These are phyloP conservation scores for Aviceda subcristata DNA, from an alignment of 2,113 vertebrate genomes.

Conservation along the genomic window DNA sequence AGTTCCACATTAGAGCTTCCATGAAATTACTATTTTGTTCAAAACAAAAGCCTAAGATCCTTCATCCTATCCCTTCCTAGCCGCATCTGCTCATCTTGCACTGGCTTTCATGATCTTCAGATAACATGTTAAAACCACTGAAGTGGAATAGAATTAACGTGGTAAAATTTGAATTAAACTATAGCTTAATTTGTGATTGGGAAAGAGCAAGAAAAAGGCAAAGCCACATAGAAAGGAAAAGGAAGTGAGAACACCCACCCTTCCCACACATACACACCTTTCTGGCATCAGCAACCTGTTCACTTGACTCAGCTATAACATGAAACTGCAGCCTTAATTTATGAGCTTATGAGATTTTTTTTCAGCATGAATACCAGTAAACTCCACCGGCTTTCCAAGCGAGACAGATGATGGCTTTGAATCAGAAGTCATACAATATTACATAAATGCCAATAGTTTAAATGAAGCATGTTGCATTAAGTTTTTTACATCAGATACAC, in stretches of 20 bases:
- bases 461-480: not conserved
- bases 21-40: not conserved
- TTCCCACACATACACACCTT: not conserved
- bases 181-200: not conserved
- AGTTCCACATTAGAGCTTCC: not conserved
- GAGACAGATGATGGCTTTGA: not conserved
- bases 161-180: not conserved
- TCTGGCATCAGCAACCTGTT: not conserved
- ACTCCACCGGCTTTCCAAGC: not conserved
- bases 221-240: not conserved
- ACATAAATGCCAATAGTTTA: not conserved
- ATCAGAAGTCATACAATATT: not conserved
- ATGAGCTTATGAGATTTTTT: not conserved
- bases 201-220: not conserved
- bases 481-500: not conserved
- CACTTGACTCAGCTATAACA: not conserved
- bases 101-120: not conserved
- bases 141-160: not conserved
- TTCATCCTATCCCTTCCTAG: not conserved
- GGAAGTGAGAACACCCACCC: not conserved
- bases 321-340: not conserved
- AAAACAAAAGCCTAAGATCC: not conserved
- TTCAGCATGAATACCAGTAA: not conserved
- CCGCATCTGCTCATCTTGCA: not conserved
- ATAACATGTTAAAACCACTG: not conserved